Percentiles rank a stretch among this genome's conserved stretches.
These are phyloP conservation scores for Pseudanteris insignis DNA, from an alignment of 2,888 invertebrate species.

Conservation along the genomic window DNA sequence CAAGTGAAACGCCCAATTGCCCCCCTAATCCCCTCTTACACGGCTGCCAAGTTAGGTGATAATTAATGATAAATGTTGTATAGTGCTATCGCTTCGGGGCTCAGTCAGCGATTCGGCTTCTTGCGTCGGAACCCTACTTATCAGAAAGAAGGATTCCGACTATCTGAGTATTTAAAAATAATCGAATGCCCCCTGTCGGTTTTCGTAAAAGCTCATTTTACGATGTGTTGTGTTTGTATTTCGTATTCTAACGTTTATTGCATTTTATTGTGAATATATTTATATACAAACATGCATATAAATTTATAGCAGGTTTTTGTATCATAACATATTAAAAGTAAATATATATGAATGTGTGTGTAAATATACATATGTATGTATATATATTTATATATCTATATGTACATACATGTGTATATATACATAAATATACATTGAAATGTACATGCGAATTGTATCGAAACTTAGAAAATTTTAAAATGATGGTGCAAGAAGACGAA, in stretches of 20 bases:
- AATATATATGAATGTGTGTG: too few species aligned
- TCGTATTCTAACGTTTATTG: constrained; percentile 43
- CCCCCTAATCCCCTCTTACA: constrained; percentile 75
- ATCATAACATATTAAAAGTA: constrained; percentile 48
- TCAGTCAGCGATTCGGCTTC: constrained; percentile 34
- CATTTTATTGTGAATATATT: constrained; percentile 47
- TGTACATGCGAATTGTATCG: constrained; percentile 47
- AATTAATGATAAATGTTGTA: constrained; percentile 71
- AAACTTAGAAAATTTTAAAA: constrained; percentile 29
- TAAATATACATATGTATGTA: too few species aligned
- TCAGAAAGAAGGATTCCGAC: neutral
- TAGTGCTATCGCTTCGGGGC: constrained; percentile 52
- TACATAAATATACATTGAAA: constrained; percentile 39
- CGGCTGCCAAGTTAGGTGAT: constrained; percentile 91
- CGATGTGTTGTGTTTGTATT: constrained; percentile 43
- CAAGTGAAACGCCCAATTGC: constrained; percentile 52
- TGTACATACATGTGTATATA: too few species aligned
- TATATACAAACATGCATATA: constrained; percentile 43
- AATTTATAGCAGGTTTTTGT: constrained; percentile 45
- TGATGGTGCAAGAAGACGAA: constrained; percentile 34
- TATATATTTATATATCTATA: too few species aligned
- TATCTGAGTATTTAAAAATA: too few species aligned
- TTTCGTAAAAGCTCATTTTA: constrained; percentile 34
- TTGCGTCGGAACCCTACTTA: constrained; percentile 14
- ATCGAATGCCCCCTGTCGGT: constrained; percentile 7